A percentile compares a stretch with the other conserved stretches of the same genome.
Evolutionary conservation across 2,888 invertebrate species (phyloP).

Genomic region (Ectropis crepuscularia): DNA sequence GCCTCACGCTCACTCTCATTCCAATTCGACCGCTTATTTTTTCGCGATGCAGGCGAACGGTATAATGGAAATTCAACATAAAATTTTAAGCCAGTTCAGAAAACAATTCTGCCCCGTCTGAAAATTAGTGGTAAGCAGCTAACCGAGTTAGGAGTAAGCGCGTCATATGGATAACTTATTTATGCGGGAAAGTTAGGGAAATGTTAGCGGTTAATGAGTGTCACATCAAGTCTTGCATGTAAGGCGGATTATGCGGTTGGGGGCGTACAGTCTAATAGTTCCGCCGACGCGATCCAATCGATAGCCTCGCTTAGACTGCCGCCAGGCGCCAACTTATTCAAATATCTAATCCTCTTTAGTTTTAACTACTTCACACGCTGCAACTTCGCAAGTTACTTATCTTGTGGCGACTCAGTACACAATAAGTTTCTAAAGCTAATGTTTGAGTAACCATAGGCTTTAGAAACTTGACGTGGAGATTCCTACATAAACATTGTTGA

Average conservation of each 20-base stretch:
- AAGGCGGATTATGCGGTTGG: slow-evolving; percentile 42
- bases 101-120: slow-evolving; percentile 48
- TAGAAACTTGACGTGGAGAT: slow-evolving; percentile 25
- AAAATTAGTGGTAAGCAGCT: slow-evolving; percentile 42
- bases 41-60: slow-evolving; percentile 61
- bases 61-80: slow-evolving; percentile 57
- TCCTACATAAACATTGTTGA: slow-evolving; percentile 11
- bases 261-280: slow-evolving; percentile 50
- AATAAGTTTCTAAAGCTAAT: neutral
- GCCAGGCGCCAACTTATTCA: slow-evolving; percentile 43
- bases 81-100: slow-evolving; percentile 23
- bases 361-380: slow-evolving; percentile 51
- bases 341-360: slow-evolving; percentile 43
- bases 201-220: slow-evolving; percentile 46
- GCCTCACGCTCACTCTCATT: slow-evolving; percentile 71
- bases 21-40: slow-evolving; percentile 75
- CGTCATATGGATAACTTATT: slow-evolving; percentile 10
- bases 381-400: slow-evolving; percentile 45
- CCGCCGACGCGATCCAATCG: slow-evolving; percentile 50
- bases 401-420: slow-evolving; percentile 22
- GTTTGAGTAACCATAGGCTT: slow-evolving; percentile 21
- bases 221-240: slow-evolving; percentile 32
- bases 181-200: slow-evolving; percentile 47
- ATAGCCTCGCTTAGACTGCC: slow-evolving; percentile 57
- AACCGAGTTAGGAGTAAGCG: slow-evolving; percentile 15